phyloP scores from a whole-genome alignment of 2,888 invertebrate genomes.

The Dexiosoma caninum region DNA sequence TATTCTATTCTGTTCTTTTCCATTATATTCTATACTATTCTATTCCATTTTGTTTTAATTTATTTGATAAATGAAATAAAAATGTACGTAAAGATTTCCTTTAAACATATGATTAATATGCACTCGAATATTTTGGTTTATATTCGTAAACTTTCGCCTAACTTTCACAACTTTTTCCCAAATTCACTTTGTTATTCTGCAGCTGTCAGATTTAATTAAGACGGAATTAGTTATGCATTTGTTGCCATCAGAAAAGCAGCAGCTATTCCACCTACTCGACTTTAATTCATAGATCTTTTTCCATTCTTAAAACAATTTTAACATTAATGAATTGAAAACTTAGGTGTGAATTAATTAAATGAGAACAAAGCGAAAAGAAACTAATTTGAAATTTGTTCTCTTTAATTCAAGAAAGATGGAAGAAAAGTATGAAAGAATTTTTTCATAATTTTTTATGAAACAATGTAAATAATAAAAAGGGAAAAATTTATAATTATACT shows the following conservation, averaged over 20 bases:
- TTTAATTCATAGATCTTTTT: not conserved
- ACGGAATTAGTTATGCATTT: not conserved
- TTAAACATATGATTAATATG: no score
- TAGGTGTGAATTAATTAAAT: constrained; percentile 39
- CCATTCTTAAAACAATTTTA: not conserved
- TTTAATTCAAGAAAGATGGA: constrained; percentile 39
- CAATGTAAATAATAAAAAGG: not conserved
- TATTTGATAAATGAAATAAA: no score
- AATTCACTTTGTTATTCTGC: not conserved
- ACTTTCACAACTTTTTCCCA: no score
- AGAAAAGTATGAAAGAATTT: not conserved
- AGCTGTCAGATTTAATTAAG: constrained; percentile 24
- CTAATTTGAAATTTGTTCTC: constrained; percentile 18
- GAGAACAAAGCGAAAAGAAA: constrained; percentile 3
- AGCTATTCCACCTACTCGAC: not conserved
- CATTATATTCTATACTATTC: no score
- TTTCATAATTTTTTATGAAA: not conserved
- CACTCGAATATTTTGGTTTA: not conserved
- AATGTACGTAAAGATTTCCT: no score
- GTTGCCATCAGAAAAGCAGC: not conserved
- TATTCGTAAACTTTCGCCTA: not conserved
- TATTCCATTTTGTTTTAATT: no score
- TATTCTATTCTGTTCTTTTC: no score
- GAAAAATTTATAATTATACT: not conserved
- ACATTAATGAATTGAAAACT: constrained; percentile 15